Percentiles rank a stretch among this genome's conserved stretches.
Evolutionary conservation across 2,888 invertebrate species (phyloP).

Genomic region (Volucella inflata): DNA sequence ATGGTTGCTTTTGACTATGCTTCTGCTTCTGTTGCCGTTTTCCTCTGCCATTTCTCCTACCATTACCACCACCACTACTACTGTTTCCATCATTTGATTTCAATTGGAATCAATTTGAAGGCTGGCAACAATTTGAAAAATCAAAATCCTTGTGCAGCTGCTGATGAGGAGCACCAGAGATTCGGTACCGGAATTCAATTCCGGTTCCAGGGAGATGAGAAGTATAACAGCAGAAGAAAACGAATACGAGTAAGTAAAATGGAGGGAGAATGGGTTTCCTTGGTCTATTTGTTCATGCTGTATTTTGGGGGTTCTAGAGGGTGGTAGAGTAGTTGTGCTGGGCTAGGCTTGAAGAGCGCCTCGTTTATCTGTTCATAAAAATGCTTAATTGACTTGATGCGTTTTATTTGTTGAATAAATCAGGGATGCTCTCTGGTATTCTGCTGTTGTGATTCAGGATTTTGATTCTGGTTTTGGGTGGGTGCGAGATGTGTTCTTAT

Average conservation of each 20-base stretch:
- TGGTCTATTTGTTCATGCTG: slow-evolving; percentile 55
- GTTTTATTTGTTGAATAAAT: slow-evolving; percentile 73
- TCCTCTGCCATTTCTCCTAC: neutral
- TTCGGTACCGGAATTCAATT: too few relatives aligned
- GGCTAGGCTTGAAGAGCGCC: slow-evolving; percentile 49
- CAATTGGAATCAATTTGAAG: slow-evolving; percentile 73
- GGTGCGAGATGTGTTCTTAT: slow-evolving; percentile 3
- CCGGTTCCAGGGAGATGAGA: neutral
- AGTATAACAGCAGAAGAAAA: neutral
- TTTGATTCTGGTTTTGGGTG: too few relatives aligned
- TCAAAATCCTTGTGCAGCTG: slow-evolving; percentile 66
- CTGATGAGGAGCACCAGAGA: neutral
- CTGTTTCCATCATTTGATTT: slow-evolving; percentile 71
- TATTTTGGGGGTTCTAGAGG: slow-evolving; percentile 7
- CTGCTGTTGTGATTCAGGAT: neutral
- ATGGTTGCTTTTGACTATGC: neutral
- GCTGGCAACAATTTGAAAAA: slow-evolving; percentile 72
- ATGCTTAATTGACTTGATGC: slow-evolving; percentile 74
- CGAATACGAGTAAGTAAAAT: neutral
- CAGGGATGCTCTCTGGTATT: slow-evolving; percentile 42
- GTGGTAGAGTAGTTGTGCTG: slow-evolving; percentile 36
- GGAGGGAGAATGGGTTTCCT: slow-evolving; percentile 32
- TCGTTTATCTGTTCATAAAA: slow-evolving; percentile 72
- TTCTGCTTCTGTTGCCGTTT: slow-evolving; percentile 11
- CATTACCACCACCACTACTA: slow-evolving; percentile 51